Evolutionary conservation across 2,888 invertebrate genomes (phyloP).

Genomic region (Phrixothrix hirtus): DNA sequence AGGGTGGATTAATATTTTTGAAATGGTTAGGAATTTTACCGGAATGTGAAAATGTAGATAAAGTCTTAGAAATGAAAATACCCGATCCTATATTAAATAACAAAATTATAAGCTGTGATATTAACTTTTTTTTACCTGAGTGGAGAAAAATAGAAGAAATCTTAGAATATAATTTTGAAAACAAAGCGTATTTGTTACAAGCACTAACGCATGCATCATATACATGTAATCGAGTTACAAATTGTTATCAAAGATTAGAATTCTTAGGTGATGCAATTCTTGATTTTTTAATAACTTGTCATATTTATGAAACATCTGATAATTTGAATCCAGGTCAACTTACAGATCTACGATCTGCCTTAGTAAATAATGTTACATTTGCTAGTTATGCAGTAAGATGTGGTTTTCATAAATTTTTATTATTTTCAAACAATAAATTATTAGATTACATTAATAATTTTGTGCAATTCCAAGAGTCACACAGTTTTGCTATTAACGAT

Average conservation of each 20-base stretch:
- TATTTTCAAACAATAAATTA: conserved; percentile 59
- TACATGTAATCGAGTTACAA: conserved; percentile 77
- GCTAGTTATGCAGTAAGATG: conserved; percentile 86
- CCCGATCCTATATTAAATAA: conserved; percentile 54
- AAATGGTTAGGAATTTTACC: conserved; percentile 60
- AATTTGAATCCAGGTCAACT: conserved; percentile 79
- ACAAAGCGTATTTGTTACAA: conserved; percentile 81
- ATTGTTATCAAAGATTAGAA: conserved; percentile 87
- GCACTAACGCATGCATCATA: conserved; percentile 93
- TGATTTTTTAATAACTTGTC: conserved; percentile 85
- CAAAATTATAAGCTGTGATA: conserved; percentile 51
- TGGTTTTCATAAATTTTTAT: conserved; percentile 77
- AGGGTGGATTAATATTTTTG: conserved; percentile 44
- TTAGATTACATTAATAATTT: conserved; percentile 65
- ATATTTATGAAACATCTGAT: conserved; percentile 78
- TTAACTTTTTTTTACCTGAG: conserved; percentile 54
- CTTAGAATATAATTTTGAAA: conserved; percentile 76
- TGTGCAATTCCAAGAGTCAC: conserved; percentile 65
- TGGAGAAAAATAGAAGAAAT: conserved; percentile 61
- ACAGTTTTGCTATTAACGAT: conserved; percentile 66
- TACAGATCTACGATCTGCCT: conserved; percentile 90
- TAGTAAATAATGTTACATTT: conserved; percentile 96
- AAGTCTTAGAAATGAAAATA: conserved; percentile 40
- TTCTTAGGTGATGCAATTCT: conserved; percentile 91
- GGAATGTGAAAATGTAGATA: conserved; percentile 42